phyloP scores from a whole-genome alignment of 2,888 invertebrate genomes.

The Stratiomys singularior region DNA sequence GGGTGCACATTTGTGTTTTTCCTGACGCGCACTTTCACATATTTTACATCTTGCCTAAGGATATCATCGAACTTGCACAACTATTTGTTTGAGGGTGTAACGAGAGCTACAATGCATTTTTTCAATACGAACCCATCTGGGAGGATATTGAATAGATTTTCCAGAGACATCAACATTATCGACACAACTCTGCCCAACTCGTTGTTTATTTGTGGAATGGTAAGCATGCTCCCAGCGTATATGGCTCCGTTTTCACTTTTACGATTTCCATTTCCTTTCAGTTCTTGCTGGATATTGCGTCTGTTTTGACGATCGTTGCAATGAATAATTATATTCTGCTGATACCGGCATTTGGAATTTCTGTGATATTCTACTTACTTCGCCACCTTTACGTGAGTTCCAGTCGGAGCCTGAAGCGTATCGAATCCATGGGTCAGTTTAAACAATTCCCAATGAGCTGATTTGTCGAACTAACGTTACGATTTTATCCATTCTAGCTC shows the following conservation, averaged over 20 bases:
- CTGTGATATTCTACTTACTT: slow-evolving; percentile 70
- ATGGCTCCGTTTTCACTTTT: too few species aligned
- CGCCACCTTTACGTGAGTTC: slow-evolving; percentile 69
- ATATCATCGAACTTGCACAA: slow-evolving; percentile 82
- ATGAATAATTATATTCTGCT: slow-evolving; percentile 72
- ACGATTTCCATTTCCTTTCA: slow-evolving; percentile 54
- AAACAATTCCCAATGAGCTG: slow-evolving; percentile 55
- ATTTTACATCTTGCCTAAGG: slow-evolving; percentile 78
- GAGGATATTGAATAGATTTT: slow-evolving; percentile 78
- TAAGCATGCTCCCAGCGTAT: too few species aligned
- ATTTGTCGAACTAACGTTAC: slow-evolving; percentile 50
- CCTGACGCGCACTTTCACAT: slow-evolving; percentile 71
- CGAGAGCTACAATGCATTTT: slow-evolving; percentile 78
- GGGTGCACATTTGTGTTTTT: slow-evolving; percentile 65
- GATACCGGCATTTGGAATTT: slow-evolving; percentile 71
- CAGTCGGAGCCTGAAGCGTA: slow-evolving; percentile 68
- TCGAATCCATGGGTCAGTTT: slow-evolving; percentile 66
- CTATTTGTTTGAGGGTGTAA: slow-evolving; percentile 79
- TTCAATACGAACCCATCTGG: slow-evolving; percentile 78
- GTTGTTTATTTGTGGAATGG: slow-evolving; percentile 71
- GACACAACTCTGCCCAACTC: slow-evolving; percentile 72
- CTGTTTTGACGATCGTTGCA: slow-evolving; percentile 73
- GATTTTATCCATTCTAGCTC: slow-evolving; percentile 66
- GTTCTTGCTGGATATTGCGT: slow-evolving; percentile 62
- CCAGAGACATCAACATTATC: slow-evolving; percentile 77